Evolutionary conservation across 2,797 vertebrate species (phyloP).

Genomic region (Trematomus bernacchii): DNA sequence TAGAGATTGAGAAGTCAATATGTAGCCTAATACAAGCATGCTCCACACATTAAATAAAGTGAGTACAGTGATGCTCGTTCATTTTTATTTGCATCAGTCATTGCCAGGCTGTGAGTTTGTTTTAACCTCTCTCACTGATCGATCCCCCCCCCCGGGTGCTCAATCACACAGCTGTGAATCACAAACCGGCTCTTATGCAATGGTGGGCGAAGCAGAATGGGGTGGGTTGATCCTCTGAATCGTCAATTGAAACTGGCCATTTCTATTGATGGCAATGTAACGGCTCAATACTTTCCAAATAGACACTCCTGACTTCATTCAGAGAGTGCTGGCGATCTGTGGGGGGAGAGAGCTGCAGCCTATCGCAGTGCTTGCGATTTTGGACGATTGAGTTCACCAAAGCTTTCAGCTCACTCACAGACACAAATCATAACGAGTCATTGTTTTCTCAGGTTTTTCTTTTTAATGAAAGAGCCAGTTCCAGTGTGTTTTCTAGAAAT

Average conservation of each 20-base stretch:
- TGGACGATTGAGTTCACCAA: slow-evolving; percentile 17
- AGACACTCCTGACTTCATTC: slow-evolving; percentile 64
- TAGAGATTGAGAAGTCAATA: background rate
- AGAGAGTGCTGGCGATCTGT: slow-evolving; percentile 36
- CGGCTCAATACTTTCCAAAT: slow-evolving; percentile 82
- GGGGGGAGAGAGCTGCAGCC: slow-evolving; percentile 14
- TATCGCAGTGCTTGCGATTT: slow-evolving; percentile 17
- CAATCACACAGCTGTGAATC: slow-evolving; percentile 62
- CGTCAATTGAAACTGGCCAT: slow-evolving; percentile 77
- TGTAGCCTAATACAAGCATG: background rate
- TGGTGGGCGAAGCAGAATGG: slow-evolving; percentile 60
- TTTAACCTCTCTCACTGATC: slow-evolving; percentile 70
- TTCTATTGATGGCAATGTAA: slow-evolving; percentile 72
- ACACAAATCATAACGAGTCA: background rate
- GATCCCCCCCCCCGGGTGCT: slow-evolving; percentile 67
- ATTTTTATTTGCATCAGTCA: slow-evolving; percentile 47
- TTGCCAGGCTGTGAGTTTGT: slow-evolving; percentile 50
- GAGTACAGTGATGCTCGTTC: slow-evolving; percentile 9
- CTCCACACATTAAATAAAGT: background rate
- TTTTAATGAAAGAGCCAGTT: slow-evolving; percentile 83
- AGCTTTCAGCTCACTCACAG: slow-evolving; percentile 1
- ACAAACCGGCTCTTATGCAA: slow-evolving; percentile 78
- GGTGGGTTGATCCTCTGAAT: slow-evolving; percentile 71
- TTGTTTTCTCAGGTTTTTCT: slow-evolving; percentile 33
- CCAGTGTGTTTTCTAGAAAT: slow-evolving; percentile 76